These are phyloP conservation scores for Caranx ignobilis DNA, from an alignment of 2,113 vertebrate genomes.

Conservation along the genomic window DNA sequence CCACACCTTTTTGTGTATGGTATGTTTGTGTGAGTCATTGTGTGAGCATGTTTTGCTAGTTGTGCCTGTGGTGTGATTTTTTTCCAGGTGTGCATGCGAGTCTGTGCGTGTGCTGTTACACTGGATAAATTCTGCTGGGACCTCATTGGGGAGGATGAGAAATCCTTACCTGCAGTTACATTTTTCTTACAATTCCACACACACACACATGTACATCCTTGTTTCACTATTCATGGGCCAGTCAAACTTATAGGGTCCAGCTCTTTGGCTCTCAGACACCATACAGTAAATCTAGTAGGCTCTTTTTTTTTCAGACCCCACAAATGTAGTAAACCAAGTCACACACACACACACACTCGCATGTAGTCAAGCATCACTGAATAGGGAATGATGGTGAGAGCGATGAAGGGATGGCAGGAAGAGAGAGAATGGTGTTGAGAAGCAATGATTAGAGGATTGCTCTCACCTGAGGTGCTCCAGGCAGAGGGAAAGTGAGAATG, in stretches of 20 bases:
- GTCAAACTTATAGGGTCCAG: background rate
- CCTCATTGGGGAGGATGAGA: conserved; percentile 59
- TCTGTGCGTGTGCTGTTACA: conserved; percentile 34
- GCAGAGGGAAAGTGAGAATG: conserved; percentile 38
- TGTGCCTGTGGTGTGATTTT: background rate
- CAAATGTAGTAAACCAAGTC: background rate
- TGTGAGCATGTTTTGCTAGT: background rate
- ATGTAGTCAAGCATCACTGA: conserved; percentile 16
- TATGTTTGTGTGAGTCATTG: conserved; percentile 13
- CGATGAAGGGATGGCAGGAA: conserved; percentile 61
- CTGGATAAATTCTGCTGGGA: conserved; percentile 67
- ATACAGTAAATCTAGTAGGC: background rate
- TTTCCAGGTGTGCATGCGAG: conserved; percentile 1
- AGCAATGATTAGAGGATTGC: conserved; percentile 70
- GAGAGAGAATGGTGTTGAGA: conserved; percentile 56
- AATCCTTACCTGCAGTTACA: conserved; percentile 72
- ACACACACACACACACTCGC: too few species aligned
- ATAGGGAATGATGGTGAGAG: conserved; percentile 60
- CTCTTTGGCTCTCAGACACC: background rate
- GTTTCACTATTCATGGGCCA: too few species aligned
- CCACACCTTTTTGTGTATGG: background rate
- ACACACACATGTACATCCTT: conserved; percentile 18
- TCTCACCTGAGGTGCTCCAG: conserved; percentile 70
- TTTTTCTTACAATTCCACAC: conserved; percentile 49
- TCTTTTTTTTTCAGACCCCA: background rate